Evolutionary conservation across 2,888 invertebrate species (phyloP).

Genomic region (Nasonia oneida): DNA sequence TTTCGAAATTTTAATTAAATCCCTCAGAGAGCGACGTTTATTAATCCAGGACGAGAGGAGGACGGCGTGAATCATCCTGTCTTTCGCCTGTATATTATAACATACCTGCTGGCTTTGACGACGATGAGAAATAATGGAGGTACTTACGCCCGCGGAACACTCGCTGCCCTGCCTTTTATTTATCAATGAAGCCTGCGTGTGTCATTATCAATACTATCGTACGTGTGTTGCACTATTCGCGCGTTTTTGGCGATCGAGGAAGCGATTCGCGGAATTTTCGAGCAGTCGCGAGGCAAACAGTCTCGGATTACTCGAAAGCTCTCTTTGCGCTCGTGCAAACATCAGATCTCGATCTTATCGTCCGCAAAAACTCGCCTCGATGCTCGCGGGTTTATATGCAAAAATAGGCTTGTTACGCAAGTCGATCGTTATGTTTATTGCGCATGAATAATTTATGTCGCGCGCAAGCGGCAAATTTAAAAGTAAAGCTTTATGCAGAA

Average conservation of each 20-base stretch:
- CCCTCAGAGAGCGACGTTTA: constrained; percentile 33
- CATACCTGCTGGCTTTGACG: background rate
- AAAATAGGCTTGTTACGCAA: background rate
- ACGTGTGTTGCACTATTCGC: background rate
- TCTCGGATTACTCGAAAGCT: constrained; percentile 40
- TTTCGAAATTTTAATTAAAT: constrained; percentile 47
- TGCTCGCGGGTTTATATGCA: constrained; percentile 5
- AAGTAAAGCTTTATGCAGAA: too few species aligned
- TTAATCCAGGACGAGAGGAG: constrained; percentile 43
- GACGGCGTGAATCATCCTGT: constrained; percentile 43
- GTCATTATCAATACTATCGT: background rate
- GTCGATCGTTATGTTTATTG: background rate
- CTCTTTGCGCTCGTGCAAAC: background rate
- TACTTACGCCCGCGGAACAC: constrained; percentile 26
- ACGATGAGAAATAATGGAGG: constrained; percentile 35
- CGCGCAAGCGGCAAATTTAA: too few species aligned
- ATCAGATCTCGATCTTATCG: constrained; percentile 26
- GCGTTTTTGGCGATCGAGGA: background rate
- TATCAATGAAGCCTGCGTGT: constrained; percentile 12
- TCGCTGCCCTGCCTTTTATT: background rate
- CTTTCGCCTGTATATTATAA: background rate
- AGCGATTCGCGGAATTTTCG: background rate
- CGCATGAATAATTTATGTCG: constrained; percentile 7
- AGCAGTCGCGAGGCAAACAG: constrained; percentile 13
- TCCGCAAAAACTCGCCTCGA: constrained; percentile 5